phyloP scores from a whole-genome alignment of 2,888 invertebrate genomes.

The Eupelmus urozonus region DNA sequence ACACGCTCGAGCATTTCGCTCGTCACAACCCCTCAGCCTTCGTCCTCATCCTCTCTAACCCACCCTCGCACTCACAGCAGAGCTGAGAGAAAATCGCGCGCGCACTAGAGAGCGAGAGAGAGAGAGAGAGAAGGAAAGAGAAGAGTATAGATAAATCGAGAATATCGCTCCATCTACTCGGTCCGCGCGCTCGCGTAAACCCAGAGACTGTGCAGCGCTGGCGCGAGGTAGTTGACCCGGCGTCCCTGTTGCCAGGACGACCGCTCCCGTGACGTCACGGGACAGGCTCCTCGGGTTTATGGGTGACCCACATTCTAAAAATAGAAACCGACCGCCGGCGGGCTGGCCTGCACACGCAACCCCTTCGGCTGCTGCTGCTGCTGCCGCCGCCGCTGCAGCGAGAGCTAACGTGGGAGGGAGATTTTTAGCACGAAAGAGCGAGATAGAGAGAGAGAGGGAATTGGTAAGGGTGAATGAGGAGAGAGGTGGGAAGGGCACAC shows the following conservation, averaged over 20 bases:
- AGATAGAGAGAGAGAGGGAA: no score
- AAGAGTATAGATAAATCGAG: slow-evolving; percentile 7
- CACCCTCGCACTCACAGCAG: no score
- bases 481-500: no score
- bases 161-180: slow-evolving; percentile 21
- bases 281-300: slow-evolving; percentile 74
- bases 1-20: no score
- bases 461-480: no score
- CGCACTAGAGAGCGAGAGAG: no score
- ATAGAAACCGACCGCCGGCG: slow-evolving; percentile 69
- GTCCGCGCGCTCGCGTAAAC: no score
- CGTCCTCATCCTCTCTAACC: no score
- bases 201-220: not conserved
- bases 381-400: slow-evolving; percentile 1
- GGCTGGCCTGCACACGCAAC: not conserved
- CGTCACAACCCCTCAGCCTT: no score
- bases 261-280: slow-evolving; percentile 76
- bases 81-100: no score
- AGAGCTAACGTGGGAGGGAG: no score
- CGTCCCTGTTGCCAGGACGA: slow-evolving; percentile 75
- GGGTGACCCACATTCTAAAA: slow-evolving; percentile 76
- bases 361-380: not conserved
- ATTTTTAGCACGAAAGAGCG: no score
- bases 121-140: not conserved
- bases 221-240: slow-evolving; percentile 71